Evolutionary conservation across 2,113 vertebrate genomes (phyloP), one percentile per base, ranked within the genome.

Genomic region (Pangasianodon hypophthalmus): DNA sequence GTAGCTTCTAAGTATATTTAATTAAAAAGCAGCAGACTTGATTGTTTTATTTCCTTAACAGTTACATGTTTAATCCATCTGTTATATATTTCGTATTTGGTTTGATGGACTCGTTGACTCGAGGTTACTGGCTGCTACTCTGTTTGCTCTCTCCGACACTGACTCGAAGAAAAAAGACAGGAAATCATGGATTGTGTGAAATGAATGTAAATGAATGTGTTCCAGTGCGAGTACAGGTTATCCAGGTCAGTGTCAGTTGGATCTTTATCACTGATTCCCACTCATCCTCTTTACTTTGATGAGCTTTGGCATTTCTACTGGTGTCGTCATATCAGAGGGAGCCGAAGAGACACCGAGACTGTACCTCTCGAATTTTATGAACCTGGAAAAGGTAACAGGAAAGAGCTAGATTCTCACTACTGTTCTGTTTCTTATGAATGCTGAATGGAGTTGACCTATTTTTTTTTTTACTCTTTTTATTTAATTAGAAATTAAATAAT

Each of bases 201-300:
- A 41, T 58, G 52, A 82, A 82, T 82, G 48, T 81, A 18, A 81
- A 81, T 52, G 26, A 52, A 32, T 9, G 26, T 32, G 79, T 81
- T 4, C 48, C 24, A 52, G 8, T 81, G 26, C 48, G 29, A 54
- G 29, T 32, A 48, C 29, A 82, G 50, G 80, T 82, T 83, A 58
- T 83, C 52, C 4, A 6, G 81, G 81, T 58, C 54, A 58, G 52
- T 41, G 81, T 83, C 52, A 83, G n/a, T 37, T n/a, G 48, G 48
- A 82, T 21, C 80, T 58, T 37, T 60, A 83, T 83, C 54, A 58
- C 54, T 24, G 81, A 83, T 83, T 60, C 80, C 32, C 18, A 83
- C 80, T 56, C 52, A 58, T 83, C 80, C n/a, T 54, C 81, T 82
- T 41, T 58, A 37, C 54, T 83, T 83, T 56, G 81, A 83, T 83